Base-by-base conservation (phyloP, 1,140 invertebrate species). In the Nasonia giraulti region DNA sequence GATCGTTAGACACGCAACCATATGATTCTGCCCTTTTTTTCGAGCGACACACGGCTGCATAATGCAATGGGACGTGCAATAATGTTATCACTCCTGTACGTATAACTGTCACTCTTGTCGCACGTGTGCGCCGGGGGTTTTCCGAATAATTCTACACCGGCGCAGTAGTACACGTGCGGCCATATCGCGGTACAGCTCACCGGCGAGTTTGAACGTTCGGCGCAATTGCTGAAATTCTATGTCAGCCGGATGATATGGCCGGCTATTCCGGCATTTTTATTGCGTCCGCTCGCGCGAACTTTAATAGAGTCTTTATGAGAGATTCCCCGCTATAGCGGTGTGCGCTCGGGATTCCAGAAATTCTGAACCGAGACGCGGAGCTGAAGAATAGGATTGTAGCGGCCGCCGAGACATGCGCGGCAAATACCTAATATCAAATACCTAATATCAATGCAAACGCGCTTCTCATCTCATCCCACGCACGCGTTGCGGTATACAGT, bases 231-330 rank as follows among this genome's bases (percentile, higher is more conserved):
- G 20, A 62, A 62, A 62, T 62, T 62, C 55, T 62, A 62, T 62
- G 55, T 62, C 55, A 14, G 14, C 0, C 5, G n/a, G 55, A 17
- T 20, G 17, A 17, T 17, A n/a, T 4, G 7, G 17, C 55, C 17
- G 55, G 8, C 40, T 8, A 44, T 44, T 44, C 8, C 40, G 40
- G 55, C 55, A 62, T n/a, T 62, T 62, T n/a, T 62, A 62, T 62
- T 62, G 55, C 20, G 55, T 2, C 3, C 40, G 40, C 33, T 4
- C 40, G 40, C 14, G 55, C 17, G 17, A 55, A n/a, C 20, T 62
- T 62, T 62, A 62, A 62, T 62, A 62, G 55, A 62, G 12, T 71
- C 68, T 71, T 71, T 71, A 71, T 71, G 68, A 71, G 31, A 71
- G 68, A 71, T 71, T 71, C 68, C 68, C 68, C 27, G 31, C 68